These are phyloP conservation scores for Lithobates sylvaticus DNA, from an alignment of 2,797 vertebrate species.

Conservation along the genomic window DNA sequence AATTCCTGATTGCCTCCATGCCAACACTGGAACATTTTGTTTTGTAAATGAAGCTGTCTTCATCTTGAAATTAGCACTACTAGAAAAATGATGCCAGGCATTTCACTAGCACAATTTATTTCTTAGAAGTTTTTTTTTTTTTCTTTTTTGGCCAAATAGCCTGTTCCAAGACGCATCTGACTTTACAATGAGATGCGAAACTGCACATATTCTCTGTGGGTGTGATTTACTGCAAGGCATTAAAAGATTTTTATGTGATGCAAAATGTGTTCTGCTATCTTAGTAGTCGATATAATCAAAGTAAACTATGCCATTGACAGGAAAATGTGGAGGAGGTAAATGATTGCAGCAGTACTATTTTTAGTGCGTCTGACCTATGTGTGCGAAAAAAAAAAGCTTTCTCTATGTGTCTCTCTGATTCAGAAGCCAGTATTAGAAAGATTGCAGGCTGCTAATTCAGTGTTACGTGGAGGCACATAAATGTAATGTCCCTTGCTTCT, in stretches of 20 bases:
- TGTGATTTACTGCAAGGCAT: slow-evolving; percentile 36
- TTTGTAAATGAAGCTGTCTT: slow-evolving; percentile 30
- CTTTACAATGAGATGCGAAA: slow-evolving; percentile 36
- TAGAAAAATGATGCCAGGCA: slow-evolving; percentile 47
- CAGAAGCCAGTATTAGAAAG: background rate
- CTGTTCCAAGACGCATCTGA: slow-evolving; percentile 21
- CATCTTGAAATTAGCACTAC: slow-evolving; percentile 58
- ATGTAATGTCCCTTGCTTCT: too few species aligned
- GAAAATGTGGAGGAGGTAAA: slow-evolving; percentile 12
- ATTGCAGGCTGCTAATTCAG: background rate
- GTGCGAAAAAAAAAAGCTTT: background rate
- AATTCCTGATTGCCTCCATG: slow-evolving; percentile 36
- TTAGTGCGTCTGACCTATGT: slow-evolving; percentile 35
- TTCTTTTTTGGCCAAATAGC: slow-evolving; percentile 40
- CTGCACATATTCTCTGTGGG: slow-evolving; percentile 21
- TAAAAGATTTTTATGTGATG: slow-evolving; percentile 44
- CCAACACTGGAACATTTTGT: slow-evolving; percentile 56
- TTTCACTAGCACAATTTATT: slow-evolving; percentile 17
- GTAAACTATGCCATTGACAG: slow-evolving; percentile 36
- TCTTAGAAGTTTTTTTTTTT: slow-evolving; percentile 11
- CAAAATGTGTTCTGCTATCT: slow-evolving; percentile 39
- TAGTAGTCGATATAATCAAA: slow-evolving; percentile 44
- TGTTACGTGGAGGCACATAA: too few species aligned
- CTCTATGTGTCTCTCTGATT: background rate
- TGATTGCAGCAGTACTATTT: slow-evolving; percentile 14